Percentiles rank a stretch among this genome's conserved stretches.
Conservation (phyloP, 2,113 vertebrate species). For the Salvelinus sp. region DNA sequence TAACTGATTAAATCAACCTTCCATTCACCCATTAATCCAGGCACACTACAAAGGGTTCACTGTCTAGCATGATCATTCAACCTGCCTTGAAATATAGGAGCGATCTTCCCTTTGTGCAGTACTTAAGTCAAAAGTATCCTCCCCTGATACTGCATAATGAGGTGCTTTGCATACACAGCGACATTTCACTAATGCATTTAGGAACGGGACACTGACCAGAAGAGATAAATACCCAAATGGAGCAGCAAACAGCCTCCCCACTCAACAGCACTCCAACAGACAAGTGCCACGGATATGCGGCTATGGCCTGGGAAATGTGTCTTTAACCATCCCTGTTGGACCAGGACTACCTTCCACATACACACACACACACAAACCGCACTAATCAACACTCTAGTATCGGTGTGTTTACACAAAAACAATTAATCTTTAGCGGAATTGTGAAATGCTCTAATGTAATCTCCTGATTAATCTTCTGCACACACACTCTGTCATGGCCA, state of each 20-base stretch:
- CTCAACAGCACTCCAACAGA: conserved; percentile 33
- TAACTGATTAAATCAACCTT: too few species aligned
- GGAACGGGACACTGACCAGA: conserved; percentile 21
- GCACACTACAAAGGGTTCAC: not conserved
- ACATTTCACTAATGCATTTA: conserved; percentile 24
- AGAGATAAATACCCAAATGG: conserved; percentile 29
- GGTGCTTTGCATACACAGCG: conserved; percentile 48
- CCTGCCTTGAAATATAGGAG: conserved; percentile 23
- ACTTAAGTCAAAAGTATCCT: not conserved
- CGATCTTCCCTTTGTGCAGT: conserved; percentile 14
- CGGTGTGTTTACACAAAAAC: too few species aligned
- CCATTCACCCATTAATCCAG: too few species aligned
- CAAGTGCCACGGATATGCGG: conserved; percentile 43
- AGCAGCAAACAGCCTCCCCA: conserved; percentile 5
- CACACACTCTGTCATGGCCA: too few species aligned
- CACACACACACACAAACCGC: not conserved
- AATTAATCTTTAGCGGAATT: too few species aligned
- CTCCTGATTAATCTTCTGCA: too few species aligned
- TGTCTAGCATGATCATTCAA: conserved; percentile 1
- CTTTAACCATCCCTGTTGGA: not conserved
- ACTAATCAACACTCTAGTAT: too few species aligned
- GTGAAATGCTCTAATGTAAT: too few species aligned
- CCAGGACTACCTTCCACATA: not conserved
- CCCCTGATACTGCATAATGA: conserved; percentile 34
- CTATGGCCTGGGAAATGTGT: conserved; percentile 38